These are phyloP conservation scores for Mus musculus DNA, from an alignment of 2,113 vertebrate genomes.

Conservation along the genomic window GRCm39 chr5:111155001-111155500, in stretches of 20 bases:
- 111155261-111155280: slow-evolving; percentile 46
- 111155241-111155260: slow-evolving; percentile 50
- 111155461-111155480: neutral
- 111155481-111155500: neutral
- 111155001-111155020: slow-evolving; percentile 47
- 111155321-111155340: slow-evolving; percentile 38
- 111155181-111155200: slow-evolving; percentile 40
- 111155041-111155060: neutral
- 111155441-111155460: slow-evolving; percentile 33
- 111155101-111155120: slow-evolving; percentile 43
- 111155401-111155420: neutral
- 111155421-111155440: neutral
- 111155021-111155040: slow-evolving; percentile 57
- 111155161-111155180: slow-evolving; percentile 57
- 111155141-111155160: slow-evolving; percentile 44
- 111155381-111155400: neutral
- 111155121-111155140: slow-evolving; percentile 59
- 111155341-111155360: slow-evolving; percentile 34
- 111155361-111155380: neutral
- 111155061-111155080: slow-evolving; percentile 64
- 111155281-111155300: slow-evolving; percentile 36
- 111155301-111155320: slow-evolving; percentile 7
- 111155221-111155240: slow-evolving; percentile 3
- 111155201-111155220: slow-evolving; percentile 39
- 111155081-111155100: slow-evolving; percentile 22